A percentile compares a stretch with the other conserved stretches of the same genome.
phyloP scores from a whole-genome alignment of 2,797 vertebrate genomes.

The Cheirogaleus major region DNA sequence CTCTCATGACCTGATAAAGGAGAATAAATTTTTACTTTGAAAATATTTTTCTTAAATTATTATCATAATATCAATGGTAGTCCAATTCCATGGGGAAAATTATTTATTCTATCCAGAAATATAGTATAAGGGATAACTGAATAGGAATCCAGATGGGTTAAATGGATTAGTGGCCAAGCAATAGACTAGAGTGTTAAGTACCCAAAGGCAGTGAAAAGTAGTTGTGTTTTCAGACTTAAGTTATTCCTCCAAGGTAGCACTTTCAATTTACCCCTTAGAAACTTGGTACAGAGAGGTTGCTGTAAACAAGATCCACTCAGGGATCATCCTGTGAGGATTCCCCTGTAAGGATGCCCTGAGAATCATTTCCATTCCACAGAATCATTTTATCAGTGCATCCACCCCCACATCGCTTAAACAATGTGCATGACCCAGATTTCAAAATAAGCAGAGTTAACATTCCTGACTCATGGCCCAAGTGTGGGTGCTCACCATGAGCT shows the following conservation, averaged over 20 bases:
- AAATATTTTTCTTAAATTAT: background rate
- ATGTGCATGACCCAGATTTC: slow-evolving; percentile 54
- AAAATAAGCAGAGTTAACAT: slow-evolving; percentile 66
- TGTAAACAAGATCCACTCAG: slow-evolving; percentile 22
- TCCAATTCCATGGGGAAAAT: background rate
- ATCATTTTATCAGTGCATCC: slow-evolving; percentile 29
- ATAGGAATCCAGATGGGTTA: background rate
- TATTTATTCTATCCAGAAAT: background rate
- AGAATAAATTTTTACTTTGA: background rate
- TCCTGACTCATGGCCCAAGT: slow-evolving; percentile 70
- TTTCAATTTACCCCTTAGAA: background rate
- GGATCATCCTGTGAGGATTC: background rate
- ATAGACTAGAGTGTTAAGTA: background rate
- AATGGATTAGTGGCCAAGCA: background rate
- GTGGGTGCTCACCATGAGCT: slow-evolving; percentile 64
- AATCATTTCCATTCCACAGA: slow-evolving; percentile 49
- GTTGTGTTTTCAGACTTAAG: background rate
- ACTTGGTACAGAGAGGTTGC: background rate
- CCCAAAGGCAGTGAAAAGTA: background rate
- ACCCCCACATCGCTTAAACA: slow-evolving; percentile 38
- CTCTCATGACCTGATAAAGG: background rate
- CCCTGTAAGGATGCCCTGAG: slow-evolving; percentile 4
- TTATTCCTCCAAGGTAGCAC: background rate
- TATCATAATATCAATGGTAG: background rate
- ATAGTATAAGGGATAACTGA: background rate